Evolutionary conservation across 64 coral and sea anemone species (phyloP).

Genomic region (Hydrozoanthus tunicans): DNA sequence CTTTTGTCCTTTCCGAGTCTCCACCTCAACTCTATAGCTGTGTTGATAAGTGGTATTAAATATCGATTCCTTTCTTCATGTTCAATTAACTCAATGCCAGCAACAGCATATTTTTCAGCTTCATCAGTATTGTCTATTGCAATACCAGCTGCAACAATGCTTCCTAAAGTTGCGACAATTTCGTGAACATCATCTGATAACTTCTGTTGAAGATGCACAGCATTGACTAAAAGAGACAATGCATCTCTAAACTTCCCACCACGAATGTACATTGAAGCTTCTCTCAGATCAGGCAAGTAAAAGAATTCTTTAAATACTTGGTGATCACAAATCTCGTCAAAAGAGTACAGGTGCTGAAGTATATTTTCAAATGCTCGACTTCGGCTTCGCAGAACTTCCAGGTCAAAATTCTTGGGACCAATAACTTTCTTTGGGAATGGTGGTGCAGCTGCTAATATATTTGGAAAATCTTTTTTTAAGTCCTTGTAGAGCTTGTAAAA

Average conservation of each 20-base stretch:
- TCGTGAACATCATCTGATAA: slow-evolving; percentile 77
- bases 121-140: slow-evolving; percentile 76
- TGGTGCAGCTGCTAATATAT: slow-evolving; percentile 55
- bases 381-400: slow-evolving; percentile 64
- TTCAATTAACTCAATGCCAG: slow-evolving; percentile 74
- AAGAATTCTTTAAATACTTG: slow-evolving; percentile 90
- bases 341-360: slow-evolving; percentile 64
- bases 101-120: slow-evolving; percentile 81
- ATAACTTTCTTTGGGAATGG: slow-evolving; percentile 90
- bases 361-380: slow-evolving; percentile 78
- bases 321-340: slow-evolving; percentile 58
- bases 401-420: slow-evolving; percentile 79
- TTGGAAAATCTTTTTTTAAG: slow-evolving; percentile 79
- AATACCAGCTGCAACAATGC: slow-evolving; percentile 81
- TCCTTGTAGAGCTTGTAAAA: slow-evolving; percentile 87
- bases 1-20: slow-evolving; percentile 73
- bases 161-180: slow-evolving; percentile 83
- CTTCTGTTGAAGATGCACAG: slow-evolving; percentile 92
- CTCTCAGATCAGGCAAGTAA: slow-evolving; percentile 75
- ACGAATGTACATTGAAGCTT: slow-evolving; percentile 78
- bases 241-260: slow-evolving; percentile 80
- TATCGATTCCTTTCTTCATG: slow-evolving; percentile 64
- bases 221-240: slow-evolving; percentile 83
- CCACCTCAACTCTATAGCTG: slow-evolving; percentile 59
- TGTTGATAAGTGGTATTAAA: slow-evolving; percentile 86